Evolutionary conservation across 1,140 invertebrate genomes (phyloP).

Genomic region (Aphelenchoides avenae): DNA sequence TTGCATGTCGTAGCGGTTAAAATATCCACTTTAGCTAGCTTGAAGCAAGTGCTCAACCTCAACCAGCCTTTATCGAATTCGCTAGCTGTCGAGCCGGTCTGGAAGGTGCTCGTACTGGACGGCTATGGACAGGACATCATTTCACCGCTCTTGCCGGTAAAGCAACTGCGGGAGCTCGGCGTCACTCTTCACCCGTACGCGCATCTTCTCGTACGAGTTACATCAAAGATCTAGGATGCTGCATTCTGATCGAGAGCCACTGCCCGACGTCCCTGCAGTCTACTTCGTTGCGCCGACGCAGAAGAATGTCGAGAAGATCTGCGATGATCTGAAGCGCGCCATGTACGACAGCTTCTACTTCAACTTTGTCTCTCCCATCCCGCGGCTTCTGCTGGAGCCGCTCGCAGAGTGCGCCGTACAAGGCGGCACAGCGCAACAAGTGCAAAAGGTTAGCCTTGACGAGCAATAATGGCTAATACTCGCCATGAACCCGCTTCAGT

Average conservation of each 20-base stretch:
- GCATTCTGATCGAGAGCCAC: conserved; percentile 85
- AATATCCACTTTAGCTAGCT: conserved; percentile 49
- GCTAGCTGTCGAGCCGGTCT: conserved; percentile 52
- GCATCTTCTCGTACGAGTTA: conserved; percentile 11
- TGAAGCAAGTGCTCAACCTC: conserved; percentile 56
- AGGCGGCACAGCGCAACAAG: conserved; percentile 71
- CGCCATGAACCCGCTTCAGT: not conserved
- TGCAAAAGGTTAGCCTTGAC: conserved; percentile 72
- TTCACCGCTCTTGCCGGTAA: conserved; percentile 88
- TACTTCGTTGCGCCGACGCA: conserved; percentile 97
- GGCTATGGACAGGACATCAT: conserved; percentile 94
- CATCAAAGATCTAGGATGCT: conserved; percentile 33
- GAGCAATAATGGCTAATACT: conserved; percentile 36
- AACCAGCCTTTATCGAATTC: conserved; percentile 50
- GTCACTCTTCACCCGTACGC: conserved; percentile 92
- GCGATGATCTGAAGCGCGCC: conserved; percentile 72
- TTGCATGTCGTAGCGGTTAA: no score
- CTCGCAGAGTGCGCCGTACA: conserved; percentile 84
- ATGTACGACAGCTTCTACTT: conserved; percentile 92
- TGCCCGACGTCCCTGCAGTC: conserved; percentile 94
- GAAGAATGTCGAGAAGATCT: conserved; percentile 89
- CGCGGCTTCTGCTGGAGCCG: conserved; percentile 88
- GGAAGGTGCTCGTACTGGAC: conserved; percentile 82
- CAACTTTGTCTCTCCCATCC: conserved; percentile 95
- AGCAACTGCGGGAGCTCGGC: conserved; percentile 88